Base-by-base conservation (phyloP, 2,888 invertebrate genomes). In the Acrobasis repandana region DNA sequence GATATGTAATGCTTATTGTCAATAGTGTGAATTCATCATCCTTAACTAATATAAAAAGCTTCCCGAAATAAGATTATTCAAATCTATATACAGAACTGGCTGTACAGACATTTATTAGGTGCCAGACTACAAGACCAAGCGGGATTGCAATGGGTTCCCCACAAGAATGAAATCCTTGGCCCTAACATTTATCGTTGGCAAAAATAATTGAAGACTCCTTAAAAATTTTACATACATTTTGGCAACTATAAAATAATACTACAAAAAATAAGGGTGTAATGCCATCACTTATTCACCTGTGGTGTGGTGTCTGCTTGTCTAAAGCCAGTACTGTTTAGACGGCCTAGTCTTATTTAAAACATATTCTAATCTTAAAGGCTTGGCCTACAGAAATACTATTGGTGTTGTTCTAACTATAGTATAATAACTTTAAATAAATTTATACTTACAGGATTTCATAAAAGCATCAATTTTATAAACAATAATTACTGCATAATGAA, bases 1-100 rank as follows among this genome's bases (percentile, higher is more conserved):
- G 65, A 68, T 68, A 69, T 67, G 69, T 62, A 62, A 69, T 66
- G 62, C 60, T 74, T 75, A 76, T 75, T 76, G 76, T 75, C 73
- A 64, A 65, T 15, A 64, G 63, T 64, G 56, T 50, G 20, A 57
- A 57, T 57, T n/a, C 33, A 56, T 18, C 47, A 56, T 46, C 43
- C 28, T n/a, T 46, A 56, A 46, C n/a, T 28, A 15, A 20, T 43
- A 43, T 43, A 18, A 28, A 28, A 52, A 34, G 14, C 16, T 15
- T 16, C 4, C 1, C 20, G 1, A 11, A 49, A 49, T 4, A 20
- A 47, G 28, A 2, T n/a, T 2, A 43, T 43, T n/a, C n/a, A 5
- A 43, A 43, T 43, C 14, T 43, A n/a, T 11, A 14, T 14, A 2
- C 28, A 28, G 28, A 28, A 8, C 28, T 8, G 6, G 6, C 28